These are phyloP conservation scores for Gymnodraco acuticeps DNA, from an alignment of 2,797 vertebrate genomes.

Conservation along the genomic window DNA sequence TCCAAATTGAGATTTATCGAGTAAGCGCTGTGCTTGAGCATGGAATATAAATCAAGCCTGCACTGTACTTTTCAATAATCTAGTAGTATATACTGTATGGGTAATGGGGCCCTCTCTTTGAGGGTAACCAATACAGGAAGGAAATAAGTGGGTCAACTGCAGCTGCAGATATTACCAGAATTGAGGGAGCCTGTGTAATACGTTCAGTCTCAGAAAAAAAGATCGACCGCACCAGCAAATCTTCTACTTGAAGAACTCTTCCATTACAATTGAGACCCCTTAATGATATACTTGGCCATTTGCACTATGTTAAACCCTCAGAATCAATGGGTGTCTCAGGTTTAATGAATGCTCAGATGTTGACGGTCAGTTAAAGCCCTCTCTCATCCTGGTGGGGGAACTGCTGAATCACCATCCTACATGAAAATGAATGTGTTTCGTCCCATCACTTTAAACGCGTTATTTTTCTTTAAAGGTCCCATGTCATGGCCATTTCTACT, in stretches of 20 bases:
- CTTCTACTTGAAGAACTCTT: slow-evolving; percentile 8
- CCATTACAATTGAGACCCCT: not conserved
- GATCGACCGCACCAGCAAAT: not conserved
- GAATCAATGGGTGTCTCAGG: slow-evolving; percentile 14
- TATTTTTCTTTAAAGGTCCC: slow-evolving; percentile 6
- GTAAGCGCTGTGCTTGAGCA: not conserved
- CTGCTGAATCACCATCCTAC: too few relatives aligned
- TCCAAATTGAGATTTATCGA: not conserved
- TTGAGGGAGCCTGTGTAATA: slow-evolving; percentile 1
- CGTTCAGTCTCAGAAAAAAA: slow-evolving; percentile 5
- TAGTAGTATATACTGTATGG: slow-evolving; percentile 3
- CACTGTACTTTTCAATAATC: slow-evolving; percentile 18
- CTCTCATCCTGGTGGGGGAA: not conserved
- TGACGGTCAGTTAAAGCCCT: not conserved
- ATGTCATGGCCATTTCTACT: too few relatives aligned
- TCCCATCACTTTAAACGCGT: not conserved
- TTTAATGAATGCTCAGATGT: slow-evolving; percentile 2
- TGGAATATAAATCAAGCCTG: slow-evolving; percentile 12
- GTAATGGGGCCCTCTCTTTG: not conserved
- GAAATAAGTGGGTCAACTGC: slow-evolving; percentile 6
- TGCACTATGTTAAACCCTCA: slow-evolving; percentile 3
- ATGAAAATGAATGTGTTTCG: not conserved
- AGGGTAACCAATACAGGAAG: not conserved
- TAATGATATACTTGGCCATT: slow-evolving; percentile 7
- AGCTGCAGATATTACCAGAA: not conserved